phyloP scores from a whole-genome alignment of 2,888 invertebrate species.

The Crossocerus cetratus region DNA sequence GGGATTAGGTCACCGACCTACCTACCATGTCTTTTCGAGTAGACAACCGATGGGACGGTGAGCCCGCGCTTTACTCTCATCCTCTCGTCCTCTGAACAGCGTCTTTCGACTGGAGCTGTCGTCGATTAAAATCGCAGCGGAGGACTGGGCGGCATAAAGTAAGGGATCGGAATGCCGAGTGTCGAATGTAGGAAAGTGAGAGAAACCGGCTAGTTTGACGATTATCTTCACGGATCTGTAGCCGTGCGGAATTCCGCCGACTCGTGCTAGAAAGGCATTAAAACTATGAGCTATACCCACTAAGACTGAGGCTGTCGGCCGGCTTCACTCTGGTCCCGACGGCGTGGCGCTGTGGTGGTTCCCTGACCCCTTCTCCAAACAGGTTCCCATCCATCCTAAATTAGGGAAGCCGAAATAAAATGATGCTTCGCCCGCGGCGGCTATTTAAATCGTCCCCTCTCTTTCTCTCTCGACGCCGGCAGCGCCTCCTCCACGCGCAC shows the following conservation, averaged over 20 bases:
- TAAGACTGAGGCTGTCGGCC: neutral
- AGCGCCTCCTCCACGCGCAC: neutral
- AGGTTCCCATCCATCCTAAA: slow-evolving; percentile 34
- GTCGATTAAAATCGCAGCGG: too few species aligned
- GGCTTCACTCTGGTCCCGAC: slow-evolving; percentile 4
- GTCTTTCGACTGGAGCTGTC: too few species aligned
- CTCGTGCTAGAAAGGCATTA: neutral
- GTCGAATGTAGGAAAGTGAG: neutral
- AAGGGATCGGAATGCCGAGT: too few species aligned
- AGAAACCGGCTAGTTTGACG: slow-evolving; percentile 4
- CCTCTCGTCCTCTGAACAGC: too few species aligned
- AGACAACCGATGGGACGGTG: too few species aligned
- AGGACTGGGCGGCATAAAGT: too few species aligned
- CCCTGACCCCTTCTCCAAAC: slow-evolving; percentile 34
- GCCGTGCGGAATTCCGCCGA: neutral
- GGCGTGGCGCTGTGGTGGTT: slow-evolving; percentile 33
- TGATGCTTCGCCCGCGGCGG: slow-evolving; percentile 11
- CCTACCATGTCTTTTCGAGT: neutral
- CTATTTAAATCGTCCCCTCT: slow-evolving; percentile 25
- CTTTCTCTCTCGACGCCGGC: neutral
- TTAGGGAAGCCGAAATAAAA: slow-evolving; percentile 24
- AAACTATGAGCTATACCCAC: neutral
- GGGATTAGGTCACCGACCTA: neutral
- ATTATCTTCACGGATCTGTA: neutral
- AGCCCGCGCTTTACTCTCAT: too few species aligned